Conservation (phyloP, 2,888 invertebrate species). For the Drosophila putrida region DNA sequence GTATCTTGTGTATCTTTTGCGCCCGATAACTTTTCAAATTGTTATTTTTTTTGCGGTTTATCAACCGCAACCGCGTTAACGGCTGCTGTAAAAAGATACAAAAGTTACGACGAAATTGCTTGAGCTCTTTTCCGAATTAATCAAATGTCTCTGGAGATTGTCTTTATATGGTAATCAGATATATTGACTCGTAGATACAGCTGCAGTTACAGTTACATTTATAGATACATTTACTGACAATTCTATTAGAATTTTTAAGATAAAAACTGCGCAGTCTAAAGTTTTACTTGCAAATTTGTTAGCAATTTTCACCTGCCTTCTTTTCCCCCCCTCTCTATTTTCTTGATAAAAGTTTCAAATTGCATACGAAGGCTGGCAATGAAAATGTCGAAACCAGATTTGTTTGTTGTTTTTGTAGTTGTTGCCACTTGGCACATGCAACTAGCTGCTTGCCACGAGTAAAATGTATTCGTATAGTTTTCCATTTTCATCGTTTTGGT, state of each 20-base stretch:
- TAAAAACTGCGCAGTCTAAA: slow-evolving; percentile 14
- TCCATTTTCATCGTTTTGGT: slow-evolving; percentile 38
- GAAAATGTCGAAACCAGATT: slow-evolving; percentile 30
- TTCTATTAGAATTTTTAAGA: slow-evolving; percentile 1
- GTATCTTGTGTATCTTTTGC: slow-evolving; percentile 30
- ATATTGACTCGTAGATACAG: slow-evolving; percentile 8
- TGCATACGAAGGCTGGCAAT: slow-evolving; percentile 2
- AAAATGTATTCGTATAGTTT: slow-evolving; percentile 33
- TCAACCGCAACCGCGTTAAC: slow-evolving; percentile 21
- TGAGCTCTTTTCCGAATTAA: slow-evolving; percentile 17
- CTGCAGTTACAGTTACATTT: background rate
- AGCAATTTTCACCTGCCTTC: slow-evolving; percentile 39
- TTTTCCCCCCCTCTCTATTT: background rate
- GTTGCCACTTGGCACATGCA: background rate
- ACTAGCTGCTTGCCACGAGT: slow-evolving; percentile 14
- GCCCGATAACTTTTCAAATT: slow-evolving; percentile 12
- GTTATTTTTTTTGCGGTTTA: slow-evolving; percentile 15
- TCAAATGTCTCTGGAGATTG: slow-evolving; percentile 17
- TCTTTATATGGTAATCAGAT: slow-evolving; percentile 10
- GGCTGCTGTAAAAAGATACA: slow-evolving; percentile 24
- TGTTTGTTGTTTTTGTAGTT: background rate
- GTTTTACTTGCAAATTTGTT: slow-evolving; percentile 17
- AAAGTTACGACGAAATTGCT: slow-evolving; percentile 19
- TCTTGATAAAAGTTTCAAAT: slow-evolving; percentile 27
- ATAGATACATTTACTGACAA: background rate